Evolutionary conservation across 2,797 vertebrate genomes (phyloP).

Genomic region (Hafferia zeledoni): DNA sequence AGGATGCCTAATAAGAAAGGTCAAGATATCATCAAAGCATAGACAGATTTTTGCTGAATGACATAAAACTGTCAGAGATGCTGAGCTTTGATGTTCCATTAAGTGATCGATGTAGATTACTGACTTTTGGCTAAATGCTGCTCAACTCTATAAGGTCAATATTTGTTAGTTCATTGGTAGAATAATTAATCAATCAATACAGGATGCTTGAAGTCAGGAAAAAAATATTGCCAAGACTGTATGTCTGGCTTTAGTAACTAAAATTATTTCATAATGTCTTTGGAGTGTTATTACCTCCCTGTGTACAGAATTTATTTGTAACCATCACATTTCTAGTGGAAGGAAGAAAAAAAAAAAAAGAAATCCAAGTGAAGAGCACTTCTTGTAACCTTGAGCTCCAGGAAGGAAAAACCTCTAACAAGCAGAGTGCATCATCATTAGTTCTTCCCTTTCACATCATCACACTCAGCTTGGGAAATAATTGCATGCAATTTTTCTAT

Average conservation of each 20-base stretch:
- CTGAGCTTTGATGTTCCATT: constrained; percentile 96
- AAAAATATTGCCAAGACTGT: constrained; percentile 72
- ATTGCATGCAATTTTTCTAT: constrained; percentile 84
- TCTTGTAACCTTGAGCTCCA: constrained; percentile 73
- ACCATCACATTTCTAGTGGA: constrained; percentile 17
- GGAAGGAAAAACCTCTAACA: constrained; percentile 78
- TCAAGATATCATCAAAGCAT: constrained; percentile 88
- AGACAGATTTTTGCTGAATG: constrained; percentile 82
- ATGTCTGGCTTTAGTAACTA: constrained; percentile 63
- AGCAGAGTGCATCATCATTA: constrained; percentile 80
- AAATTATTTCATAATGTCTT: constrained; percentile 72
- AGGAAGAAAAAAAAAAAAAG: constrained; percentile 20
- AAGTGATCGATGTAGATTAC: constrained; percentile 94
- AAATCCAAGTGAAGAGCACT: constrained; percentile 48
- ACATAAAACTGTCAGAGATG: constrained; percentile 89
- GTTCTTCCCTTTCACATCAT: constrained; percentile 77
- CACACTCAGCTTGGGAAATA: constrained; percentile 76
- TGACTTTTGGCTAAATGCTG: constrained; percentile 88
- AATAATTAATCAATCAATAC: constrained; percentile 99
- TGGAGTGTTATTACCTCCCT: constrained; percentile 71
- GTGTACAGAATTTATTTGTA: constrained; percentile 66
- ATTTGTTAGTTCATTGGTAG: constrained; percentile 96
- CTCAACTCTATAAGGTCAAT: constrained; percentile 91
- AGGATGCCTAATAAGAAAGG: constrained; percentile 82
- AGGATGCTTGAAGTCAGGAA: constrained; percentile 80